Evolutionary conservation across 1,140 invertebrate genomes (phyloP).

Genomic region (Drosophila lowei): DNA sequence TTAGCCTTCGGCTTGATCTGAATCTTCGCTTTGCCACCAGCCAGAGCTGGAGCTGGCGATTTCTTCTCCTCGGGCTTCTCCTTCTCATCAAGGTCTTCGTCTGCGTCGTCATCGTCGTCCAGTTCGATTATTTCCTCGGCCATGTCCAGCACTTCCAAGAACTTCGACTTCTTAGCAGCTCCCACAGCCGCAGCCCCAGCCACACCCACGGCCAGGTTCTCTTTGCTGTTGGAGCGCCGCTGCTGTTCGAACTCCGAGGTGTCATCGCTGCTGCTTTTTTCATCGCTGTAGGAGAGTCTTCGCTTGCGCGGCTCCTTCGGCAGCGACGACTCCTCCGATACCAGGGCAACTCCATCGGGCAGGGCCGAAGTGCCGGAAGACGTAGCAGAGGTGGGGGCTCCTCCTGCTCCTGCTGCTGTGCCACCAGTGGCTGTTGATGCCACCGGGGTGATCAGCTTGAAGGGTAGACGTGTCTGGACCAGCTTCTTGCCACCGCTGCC

Average conservation of each 20-base stretch:
- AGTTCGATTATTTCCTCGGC: conserved; percentile 50
- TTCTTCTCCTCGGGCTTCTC: not conserved
- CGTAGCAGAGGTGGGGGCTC: not conserved
- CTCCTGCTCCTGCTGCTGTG: conserved; percentile 1
- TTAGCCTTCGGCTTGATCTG: conserved; percentile 17
- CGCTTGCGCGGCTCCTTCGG: conserved; percentile 62
- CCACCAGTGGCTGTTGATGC: conserved; percentile 5
- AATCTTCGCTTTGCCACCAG: not conserved
- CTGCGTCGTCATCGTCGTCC: conserved; percentile 38
- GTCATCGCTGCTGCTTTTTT: conserved; percentile 52
- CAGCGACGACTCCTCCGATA: conserved; percentile 3
- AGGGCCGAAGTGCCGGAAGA: not conserved
- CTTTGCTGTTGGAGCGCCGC: conserved; percentile 63
- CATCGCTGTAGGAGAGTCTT: conserved; percentile 60
- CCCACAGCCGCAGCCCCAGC: not conserved
- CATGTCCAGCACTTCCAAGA: conserved; percentile 4
- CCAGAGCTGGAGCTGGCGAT: not conserved
- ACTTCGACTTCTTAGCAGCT: conserved; percentile 52
- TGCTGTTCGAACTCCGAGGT: conserved; percentile 11
- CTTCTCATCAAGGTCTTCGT: not conserved
- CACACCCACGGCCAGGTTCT: conserved; percentile 43
- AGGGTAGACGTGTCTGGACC: conserved; percentile 82
- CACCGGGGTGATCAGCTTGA: conserved; percentile 69
- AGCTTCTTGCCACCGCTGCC: conserved; percentile 76
- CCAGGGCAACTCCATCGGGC: conserved; percentile 9